A percentile compares a stretch with the other conserved stretches of the same genome.
Evolutionary conservation across 2,888 invertebrate genomes (phyloP).

Genomic region (Sthenelais limicola): DNA sequence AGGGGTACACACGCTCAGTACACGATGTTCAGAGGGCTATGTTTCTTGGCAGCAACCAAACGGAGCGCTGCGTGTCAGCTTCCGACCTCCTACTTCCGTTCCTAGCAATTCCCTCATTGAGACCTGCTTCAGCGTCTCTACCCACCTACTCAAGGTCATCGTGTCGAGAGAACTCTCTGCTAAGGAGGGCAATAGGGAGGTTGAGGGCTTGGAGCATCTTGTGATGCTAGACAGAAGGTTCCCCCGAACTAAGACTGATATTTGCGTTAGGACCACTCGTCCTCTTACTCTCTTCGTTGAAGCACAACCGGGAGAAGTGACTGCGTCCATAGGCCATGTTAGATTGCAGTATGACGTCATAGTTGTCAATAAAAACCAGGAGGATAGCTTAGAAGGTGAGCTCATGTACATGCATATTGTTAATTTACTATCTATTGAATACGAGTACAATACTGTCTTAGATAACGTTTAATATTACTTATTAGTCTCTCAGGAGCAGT

Average conservation of each 20-base stretch:
- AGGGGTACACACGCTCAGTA: conserved; percentile 7
- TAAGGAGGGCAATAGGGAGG: neutral
- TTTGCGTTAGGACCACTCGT: neutral
- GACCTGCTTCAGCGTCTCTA: conserved; percentile 12
- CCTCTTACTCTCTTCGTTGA: conserved; percentile 9
- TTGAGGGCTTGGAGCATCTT: conserved; percentile 7
- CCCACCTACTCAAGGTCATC: conserved; percentile 15
- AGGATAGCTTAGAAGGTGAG: conserved; percentile 24
- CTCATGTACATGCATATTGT: too few species aligned
- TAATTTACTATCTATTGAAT: too few species aligned
- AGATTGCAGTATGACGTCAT: conserved; percentile 3
- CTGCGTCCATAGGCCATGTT: conserved; percentile 13
- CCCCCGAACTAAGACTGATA: conserved; percentile 1
- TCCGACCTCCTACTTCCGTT: conserved; percentile 1
- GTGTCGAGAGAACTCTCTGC: neutral
- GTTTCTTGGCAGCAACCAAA: conserved; percentile 24
- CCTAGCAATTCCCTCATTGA: neutral
- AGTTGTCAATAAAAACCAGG: neutral
- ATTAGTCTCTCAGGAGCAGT: too few species aligned
- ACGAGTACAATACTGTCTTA: too few species aligned
- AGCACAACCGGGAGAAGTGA: conserved; percentile 18
- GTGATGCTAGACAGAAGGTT: neutral
- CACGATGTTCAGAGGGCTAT: conserved; percentile 5
- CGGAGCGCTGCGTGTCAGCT: conserved; percentile 13
- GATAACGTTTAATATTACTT: too few species aligned